These are phyloP conservation scores for Phrynocephalus vlangalii DNA, from an alignment of 2,797 vertebrate genomes.

Conservation along the genomic window DNA sequence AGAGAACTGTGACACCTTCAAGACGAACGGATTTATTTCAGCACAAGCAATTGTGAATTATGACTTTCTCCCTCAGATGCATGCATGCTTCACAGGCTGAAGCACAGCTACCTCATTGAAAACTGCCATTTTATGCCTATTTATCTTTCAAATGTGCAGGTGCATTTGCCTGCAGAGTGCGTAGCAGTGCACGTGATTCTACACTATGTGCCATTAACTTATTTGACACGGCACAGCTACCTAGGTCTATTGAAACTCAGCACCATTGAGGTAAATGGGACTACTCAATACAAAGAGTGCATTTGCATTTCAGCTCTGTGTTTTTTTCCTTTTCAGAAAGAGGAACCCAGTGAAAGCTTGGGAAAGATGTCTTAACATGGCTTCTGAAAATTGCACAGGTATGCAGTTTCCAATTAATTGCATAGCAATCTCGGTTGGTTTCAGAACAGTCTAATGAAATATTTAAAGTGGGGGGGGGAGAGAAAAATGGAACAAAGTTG, in stretches of 20 bases:
- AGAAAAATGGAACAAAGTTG: background rate
- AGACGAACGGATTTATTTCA: too few species aligned
- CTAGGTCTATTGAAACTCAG: background rate
- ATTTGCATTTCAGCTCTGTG: too few species aligned
- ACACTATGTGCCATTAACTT: background rate
- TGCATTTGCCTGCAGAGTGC: background rate
- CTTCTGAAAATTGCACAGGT: background rate
- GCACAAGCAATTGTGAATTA: too few species aligned
- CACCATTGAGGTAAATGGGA: background rate
- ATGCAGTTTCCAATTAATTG: background rate
- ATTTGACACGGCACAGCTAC: background rate
- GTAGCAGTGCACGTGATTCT: background rate
- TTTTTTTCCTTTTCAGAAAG: background rate
- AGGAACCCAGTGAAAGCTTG: background rate
- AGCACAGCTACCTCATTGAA: too few species aligned
- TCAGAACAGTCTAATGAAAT: background rate
- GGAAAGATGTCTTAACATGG: background rate
- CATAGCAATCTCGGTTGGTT: background rate
- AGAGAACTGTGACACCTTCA: too few species aligned
- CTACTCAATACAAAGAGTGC: background rate
- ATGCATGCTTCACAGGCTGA: too few species aligned
- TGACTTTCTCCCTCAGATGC: too few species aligned
- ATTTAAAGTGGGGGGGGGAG: background rate
- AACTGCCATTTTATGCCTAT: slow-evolving; percentile 9
- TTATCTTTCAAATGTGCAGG: background rate